Evolutionary conservation across 2,113 vertebrate species (phyloP).

Genomic region (Neolamprologus fasciatus): DNA sequence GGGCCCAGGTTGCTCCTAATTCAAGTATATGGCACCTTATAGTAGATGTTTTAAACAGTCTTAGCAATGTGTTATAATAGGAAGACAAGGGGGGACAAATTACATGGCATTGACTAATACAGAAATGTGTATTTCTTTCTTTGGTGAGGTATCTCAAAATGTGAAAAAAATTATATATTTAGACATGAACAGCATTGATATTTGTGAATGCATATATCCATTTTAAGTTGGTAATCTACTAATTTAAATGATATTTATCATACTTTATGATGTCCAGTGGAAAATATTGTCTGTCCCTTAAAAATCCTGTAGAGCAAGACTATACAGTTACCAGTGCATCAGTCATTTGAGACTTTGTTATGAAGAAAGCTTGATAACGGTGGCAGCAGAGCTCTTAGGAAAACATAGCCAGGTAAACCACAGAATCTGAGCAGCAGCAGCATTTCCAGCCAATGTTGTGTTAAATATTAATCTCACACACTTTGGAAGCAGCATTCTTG

Average conservation of each 20-base stretch:
- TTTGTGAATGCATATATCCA: background rate
- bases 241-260: background rate
- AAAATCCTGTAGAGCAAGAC: background rate
- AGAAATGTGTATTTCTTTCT: background rate
- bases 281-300: background rate
- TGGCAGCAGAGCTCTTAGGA: slow-evolving; percentile 30
- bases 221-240: background rate
- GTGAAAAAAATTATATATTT: background rate
- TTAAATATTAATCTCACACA: slow-evolving; percentile 67
- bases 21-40: slow-evolving; percentile 69
- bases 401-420: slow-evolving; percentile 36
- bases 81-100: background rate
- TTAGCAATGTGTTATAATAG: background rate
- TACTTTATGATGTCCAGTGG: background rate
- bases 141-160: background rate
- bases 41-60: slow-evolving; percentile 9
- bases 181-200: background rate
- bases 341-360: slow-evolving; percentile 52
- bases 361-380: slow-evolving; percentile 35
- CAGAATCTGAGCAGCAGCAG: slow-evolving; percentile 2
- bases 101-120: background rate
- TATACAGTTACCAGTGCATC: slow-evolving; percentile 42
- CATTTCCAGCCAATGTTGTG: slow-evolving; percentile 31
- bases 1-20: slow-evolving; percentile 75
- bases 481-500: slow-evolving; percentile 54